Conservation (phyloP, 2,888 invertebrate species). For the Spisula solida region DNA sequence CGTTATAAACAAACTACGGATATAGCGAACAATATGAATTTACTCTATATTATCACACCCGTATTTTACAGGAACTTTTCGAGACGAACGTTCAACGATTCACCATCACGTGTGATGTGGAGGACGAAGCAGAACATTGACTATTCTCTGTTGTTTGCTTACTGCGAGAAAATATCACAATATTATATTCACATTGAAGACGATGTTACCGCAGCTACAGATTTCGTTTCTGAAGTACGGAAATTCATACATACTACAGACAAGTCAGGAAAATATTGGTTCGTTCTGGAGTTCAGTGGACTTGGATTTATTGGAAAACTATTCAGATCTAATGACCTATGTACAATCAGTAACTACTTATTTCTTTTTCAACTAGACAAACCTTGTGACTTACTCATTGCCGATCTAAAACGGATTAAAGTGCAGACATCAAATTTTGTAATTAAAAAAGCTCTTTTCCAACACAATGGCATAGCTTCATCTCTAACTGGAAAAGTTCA, state of each 20-base stretch:
- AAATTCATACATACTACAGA: conserved; percentile 80
- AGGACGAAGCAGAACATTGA: conserved; percentile 87
- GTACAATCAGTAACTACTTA: conserved; percentile 52
- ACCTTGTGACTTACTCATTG: conserved; percentile 60
- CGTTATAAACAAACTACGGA: too few species aligned
- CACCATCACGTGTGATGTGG: conserved; percentile 84
- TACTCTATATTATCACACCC: too few species aligned
- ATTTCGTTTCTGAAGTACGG: conserved; percentile 83
- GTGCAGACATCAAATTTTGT: conserved; percentile 35
- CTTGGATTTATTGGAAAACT: conserved; percentile 70
- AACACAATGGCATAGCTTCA: conserved; percentile 58
- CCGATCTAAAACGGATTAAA: conserved; percentile 52
- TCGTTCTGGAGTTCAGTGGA: conserved; percentile 58
- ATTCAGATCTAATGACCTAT: conserved; percentile 56
- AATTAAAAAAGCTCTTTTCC: conserved; percentile 53
- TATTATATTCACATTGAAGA: conserved; percentile 87
- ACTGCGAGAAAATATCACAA: conserved; percentile 80
- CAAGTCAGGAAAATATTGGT: conserved; percentile 44
- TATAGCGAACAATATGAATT: too few species aligned
- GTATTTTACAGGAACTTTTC: conserved; percentile 50
- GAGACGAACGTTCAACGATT: conserved; percentile 84
- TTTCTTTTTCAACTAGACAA: conserved; percentile 57
- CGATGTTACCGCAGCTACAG: conserved; percentile 83
- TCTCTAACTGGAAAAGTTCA: conserved; percentile 54
- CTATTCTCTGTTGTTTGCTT: conserved; percentile 85